A percentile compares a stretch with the other conserved stretches of the same genome.
Evolutionary conservation across 92 coral and sea anemone species (phyloP).

Genomic region (Blastomussa wellsi): DNA sequence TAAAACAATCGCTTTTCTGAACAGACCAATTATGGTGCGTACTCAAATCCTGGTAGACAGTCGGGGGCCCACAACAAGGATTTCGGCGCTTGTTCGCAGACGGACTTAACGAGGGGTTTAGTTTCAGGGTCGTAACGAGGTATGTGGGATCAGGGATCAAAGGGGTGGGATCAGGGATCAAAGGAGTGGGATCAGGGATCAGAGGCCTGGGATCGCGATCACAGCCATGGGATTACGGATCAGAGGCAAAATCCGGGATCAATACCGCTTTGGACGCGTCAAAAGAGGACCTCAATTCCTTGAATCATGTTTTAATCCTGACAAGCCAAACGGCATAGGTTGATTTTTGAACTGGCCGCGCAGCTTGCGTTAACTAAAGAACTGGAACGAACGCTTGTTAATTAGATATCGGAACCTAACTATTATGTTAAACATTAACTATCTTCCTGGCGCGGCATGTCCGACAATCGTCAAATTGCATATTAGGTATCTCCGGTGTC

Average conservation of each 20-base stretch:
- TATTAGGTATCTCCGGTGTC: no score
- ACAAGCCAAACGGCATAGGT: background rate
- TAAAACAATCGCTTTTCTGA: no score
- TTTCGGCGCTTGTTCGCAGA: no score
- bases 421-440: conserved; percentile 5
- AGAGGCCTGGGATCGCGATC: background rate
- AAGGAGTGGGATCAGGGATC: background rate
- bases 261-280: conserved; percentile 6
- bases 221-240: background rate
- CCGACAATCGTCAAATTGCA: background rate
- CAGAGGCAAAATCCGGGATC: conserved; percentile 7
- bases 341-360: conserved; percentile 1
- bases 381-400: background rate
- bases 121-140: background rate
- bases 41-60: no score
- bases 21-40: no score
- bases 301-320: background rate
- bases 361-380: background rate
- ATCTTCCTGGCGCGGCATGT: conserved; percentile 8
- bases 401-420: background rate
- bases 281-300: conserved; percentile 14
- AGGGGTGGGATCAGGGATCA: background rate
- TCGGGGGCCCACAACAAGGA: no score
- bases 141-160: no score
- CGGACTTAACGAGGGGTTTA: no score